phyloP scores from a whole-genome alignment of 1,140 invertebrate genomes.

The Phocides pigmalion region DNA sequence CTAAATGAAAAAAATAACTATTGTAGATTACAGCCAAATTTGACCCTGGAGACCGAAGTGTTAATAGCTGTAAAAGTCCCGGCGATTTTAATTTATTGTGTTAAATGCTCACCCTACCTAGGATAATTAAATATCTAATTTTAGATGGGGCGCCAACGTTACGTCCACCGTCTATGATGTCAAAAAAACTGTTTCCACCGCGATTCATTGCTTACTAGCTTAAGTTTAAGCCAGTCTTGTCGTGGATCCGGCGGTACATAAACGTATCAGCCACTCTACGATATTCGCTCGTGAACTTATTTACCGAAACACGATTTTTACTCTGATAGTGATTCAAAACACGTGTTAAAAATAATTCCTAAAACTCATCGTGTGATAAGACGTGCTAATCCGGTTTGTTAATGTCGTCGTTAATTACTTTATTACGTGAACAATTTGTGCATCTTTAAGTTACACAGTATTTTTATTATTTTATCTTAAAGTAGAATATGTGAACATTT shows the following conservation, averaged over 20 bases:
- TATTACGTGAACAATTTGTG: neutral
- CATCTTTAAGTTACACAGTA: neutral
- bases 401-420: neutral
- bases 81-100: neutral
- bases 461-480: neutral
- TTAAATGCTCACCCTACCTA: neutral
- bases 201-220: neutral
- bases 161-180: neutral
- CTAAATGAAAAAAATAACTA: no score
- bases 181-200: neutral
- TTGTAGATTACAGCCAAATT: neutral
- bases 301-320: neutral
- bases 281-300: neutral
- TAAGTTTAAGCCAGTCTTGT: neutral
- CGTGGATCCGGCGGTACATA: neutral
- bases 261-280: neutral
- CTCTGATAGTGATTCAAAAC: neutral
- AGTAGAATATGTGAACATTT: neutral
- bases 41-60: neutral
- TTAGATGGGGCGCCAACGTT: neutral
- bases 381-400: neutral
- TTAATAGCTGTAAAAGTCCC: neutral
- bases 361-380: neutral
- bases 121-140: neutral
- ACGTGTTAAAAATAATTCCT: neutral